Base-by-base conservation (phyloP, 2,888 invertebrate genomes). In the Drosophila borealis region DNA sequence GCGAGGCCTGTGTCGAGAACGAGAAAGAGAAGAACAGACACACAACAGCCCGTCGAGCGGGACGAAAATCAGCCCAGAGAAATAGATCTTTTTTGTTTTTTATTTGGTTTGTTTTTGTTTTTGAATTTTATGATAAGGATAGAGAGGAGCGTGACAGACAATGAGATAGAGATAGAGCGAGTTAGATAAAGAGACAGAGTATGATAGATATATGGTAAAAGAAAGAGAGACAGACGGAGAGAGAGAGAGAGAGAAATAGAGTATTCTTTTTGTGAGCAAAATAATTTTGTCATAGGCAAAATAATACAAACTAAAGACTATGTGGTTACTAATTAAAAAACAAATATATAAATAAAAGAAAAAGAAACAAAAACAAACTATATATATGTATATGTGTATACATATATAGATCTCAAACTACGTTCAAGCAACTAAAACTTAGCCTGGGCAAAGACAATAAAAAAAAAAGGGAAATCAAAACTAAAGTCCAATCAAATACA, bases 1-100 rank as follows among this genome's bases (percentile, higher is more conserved):
- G 83, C 74, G 90, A 89, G 80, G 88, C 91, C 92, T 92, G 91
- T 90, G 63, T 88, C 90, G 92, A 91, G 92, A 92, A 92, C 90
- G 91, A 92, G 91, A 91, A 91, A 91, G 90, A 91, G 86, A 90
- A 90, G 88, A 90, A 91, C 88, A 83, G 89, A 91, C 89, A 91
- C 91, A 91, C 92, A 92, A 92, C 92, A 91, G 83, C 83, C 83
- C 83, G 83, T 87, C 86, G 86, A 91, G 91, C 88, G 90, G 92
- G 92, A 92, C 92, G 89, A 91, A 92, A 90, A 91, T 92, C 90
- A 92, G 92, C 92, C 92, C 92, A 91, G 90, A 83, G 87, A 88
- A 89, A 89, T 82, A 90, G 88, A 89, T 79, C 70, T 71, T 63
- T 63, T 74, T 65, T 17, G 17, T 17, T 84, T 70, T 57, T 61